Evolutionary conservation across 2,113 vertebrate genomes (phyloP), one percentile per base, ranked within the genome.

Genomic region (Oenanthe melanoleuca): DNA sequence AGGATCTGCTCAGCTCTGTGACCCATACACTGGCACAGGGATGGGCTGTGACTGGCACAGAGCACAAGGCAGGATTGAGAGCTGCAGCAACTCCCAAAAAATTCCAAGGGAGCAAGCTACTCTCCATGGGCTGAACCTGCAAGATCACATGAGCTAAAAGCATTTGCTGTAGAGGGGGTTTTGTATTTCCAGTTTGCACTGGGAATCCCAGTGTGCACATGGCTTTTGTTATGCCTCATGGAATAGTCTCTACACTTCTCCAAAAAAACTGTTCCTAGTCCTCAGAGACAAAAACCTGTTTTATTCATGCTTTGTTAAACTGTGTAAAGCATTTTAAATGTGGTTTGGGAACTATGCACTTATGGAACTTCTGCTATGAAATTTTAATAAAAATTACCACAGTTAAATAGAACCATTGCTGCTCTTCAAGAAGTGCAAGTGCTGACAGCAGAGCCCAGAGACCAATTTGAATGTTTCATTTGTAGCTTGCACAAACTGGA

Each of bases 241-340:
- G 61, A 95, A 77, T 20, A 70, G 25, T 24, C 56, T 2, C 0
- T 34, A 66, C 20, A 14, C 29, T 73, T 55, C 59, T 60, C 65
- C 11, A 65, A 72, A 70, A 70, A 87, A 57, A 61, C 4, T 57
- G 47, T n/a, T 93, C 55, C 61, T 50, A 86, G 69, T 29, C 73
- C 31, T 81, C 57, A 14, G 67, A 70, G 34, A 90, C n/a, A 75
- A 70, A 88, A 89, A 31, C 7, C 28, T 67, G 38, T 73, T 92
- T 77, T 64, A 77, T 59, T 90, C 47, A 78, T 56, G 52, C 71
- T 83, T 89, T 89, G 73, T 94, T 93, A 83, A 92, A 81, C 75
- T 56, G 64, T 37, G 52, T 88, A 92, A 96, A 92, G 61, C 24
- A 86, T 63, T 88, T 92, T 20, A 92, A 93, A 78, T 78, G 86